phyloP scores from a whole-genome alignment of 2,113 vertebrate genomes.

The Phasianus colchicus region DNA sequence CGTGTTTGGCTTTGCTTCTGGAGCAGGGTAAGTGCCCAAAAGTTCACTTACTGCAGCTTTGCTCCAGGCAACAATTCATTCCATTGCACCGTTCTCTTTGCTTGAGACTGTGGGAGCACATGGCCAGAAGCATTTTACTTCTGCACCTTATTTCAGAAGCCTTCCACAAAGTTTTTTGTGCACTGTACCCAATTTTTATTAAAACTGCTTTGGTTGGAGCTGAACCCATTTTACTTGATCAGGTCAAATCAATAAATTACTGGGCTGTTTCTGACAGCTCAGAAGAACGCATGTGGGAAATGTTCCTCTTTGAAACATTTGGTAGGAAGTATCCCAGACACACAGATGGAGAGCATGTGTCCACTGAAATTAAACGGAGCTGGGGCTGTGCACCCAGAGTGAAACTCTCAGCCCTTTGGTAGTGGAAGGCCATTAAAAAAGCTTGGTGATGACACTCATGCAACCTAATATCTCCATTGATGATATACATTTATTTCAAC shows the following conservation, averaged over 20 bases:
- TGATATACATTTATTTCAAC: constrained; percentile 55
- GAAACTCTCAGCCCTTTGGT: constrained; percentile 20
- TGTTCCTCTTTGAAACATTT: constrained; percentile 6
- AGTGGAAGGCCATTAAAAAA: constrained; percentile 11
- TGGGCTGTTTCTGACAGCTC: constrained; percentile 51
- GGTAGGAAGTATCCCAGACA: constrained; percentile 66
- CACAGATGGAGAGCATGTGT: constrained; percentile 72
- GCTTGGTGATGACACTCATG: constrained; percentile 53
- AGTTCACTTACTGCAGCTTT: background rate
- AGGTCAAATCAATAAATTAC: constrained; percentile 57
- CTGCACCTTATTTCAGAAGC: background rate
- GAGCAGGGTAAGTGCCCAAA: background rate
- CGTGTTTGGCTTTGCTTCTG: background rate
- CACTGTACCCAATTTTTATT: background rate
- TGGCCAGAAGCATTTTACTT: background rate
- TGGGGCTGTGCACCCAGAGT: background rate
- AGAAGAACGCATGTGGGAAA: constrained; percentile 23
- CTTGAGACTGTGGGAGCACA: background rate
- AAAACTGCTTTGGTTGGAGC: background rate
- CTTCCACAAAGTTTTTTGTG: background rate
- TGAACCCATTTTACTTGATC: constrained; percentile 6
- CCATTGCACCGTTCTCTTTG: background rate
- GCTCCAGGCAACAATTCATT: background rate
- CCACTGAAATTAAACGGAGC: constrained; percentile 24
- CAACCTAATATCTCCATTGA: constrained; percentile 54